phyloP scores from a whole-genome alignment of 2,797 vertebrate genomes.

The Phrynocephalus guinanensis region DNA sequence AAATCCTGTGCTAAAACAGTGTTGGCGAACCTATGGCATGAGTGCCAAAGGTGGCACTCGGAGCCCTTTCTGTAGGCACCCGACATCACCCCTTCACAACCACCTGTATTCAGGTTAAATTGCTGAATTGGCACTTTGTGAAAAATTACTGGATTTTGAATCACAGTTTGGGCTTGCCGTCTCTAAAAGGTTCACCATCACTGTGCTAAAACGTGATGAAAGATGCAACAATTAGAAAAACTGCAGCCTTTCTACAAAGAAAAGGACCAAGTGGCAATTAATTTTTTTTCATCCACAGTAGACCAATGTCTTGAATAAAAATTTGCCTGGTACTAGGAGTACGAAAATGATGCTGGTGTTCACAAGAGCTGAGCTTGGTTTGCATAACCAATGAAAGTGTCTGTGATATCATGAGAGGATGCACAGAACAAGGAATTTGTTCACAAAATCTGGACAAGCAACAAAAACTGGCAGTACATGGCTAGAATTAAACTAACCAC shows the following conservation, averaged over 20 bases:
- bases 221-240: fast-evolving
- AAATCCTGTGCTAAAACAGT: too few relatives aligned
- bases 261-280: constrained; percentile 21
- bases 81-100: too few relatives aligned
- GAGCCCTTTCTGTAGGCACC: too few relatives aligned
- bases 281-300: constrained; percentile 15
- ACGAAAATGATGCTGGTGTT: neutral
- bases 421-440: neutral
- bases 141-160: too few relatives aligned
- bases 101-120: too few relatives aligned
- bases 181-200: too few relatives aligned
- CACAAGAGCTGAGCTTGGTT: too few relatives aligned
- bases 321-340: neutral
- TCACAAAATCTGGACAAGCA: neutral
- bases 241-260: constrained; percentile 18
- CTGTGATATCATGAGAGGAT: neutral
- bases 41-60: too few relatives aligned
- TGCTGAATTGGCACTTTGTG: too few relatives aligned
- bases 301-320: neutral
- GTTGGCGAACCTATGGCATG: too few relatives aligned
- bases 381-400: neutral
- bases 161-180: too few relatives aligned
- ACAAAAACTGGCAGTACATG: neutral
- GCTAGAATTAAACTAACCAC: too few relatives aligned
- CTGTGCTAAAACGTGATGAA: neutral